Base-by-base conservation (phyloP, 2,113 vertebrate species). In the Glaucomys volans region DNA sequence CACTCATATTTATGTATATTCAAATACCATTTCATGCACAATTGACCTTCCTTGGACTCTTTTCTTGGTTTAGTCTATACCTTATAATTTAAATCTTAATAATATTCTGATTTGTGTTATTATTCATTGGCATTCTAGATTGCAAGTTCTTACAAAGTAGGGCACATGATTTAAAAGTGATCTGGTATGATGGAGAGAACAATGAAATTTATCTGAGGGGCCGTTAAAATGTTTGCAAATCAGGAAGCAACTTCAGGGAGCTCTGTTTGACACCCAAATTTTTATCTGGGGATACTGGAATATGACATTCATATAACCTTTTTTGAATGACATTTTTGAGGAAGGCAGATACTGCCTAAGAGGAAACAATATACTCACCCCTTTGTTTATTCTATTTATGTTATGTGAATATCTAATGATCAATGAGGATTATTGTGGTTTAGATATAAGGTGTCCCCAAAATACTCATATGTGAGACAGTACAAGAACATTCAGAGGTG, bases 181-280 rank as follows among this genome's bases (percentile, higher is more conserved):
- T 83, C 35, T 67, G 28, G 28, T 81, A 10, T 72, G 44, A 87
- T 71, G 26, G 72, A 88, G 42, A 30, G 22, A 83, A 90, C 35
- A 77, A 10, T 95, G 47, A 79, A 87, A 90, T 96, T 87, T 89
- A 62, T 87, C 84, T 89, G 42, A 94, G 72, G 40, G 71, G 71
- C 32, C 69, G 4, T 75, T 40, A 52, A 42, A 87, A 97, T 52
- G 30, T 87, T 92, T 94, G 87, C 64, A 89, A 67, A 72, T 32
- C 16, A 6, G 8, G 52, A 95, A 62, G 35, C 76, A 77, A 86
- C 18, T 95, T 93, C 11, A 62, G 16, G 9, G 47, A 54, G 20
- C 69, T 92, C 85, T 92, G 80, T 83, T 35, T 74, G 47, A 75
- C 35, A 85, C 12, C 4, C 84, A 72, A 30, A 84, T 83, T 95